Conservation (phyloP, 2,113 vertebrate species). For the Alces alces region DNA sequence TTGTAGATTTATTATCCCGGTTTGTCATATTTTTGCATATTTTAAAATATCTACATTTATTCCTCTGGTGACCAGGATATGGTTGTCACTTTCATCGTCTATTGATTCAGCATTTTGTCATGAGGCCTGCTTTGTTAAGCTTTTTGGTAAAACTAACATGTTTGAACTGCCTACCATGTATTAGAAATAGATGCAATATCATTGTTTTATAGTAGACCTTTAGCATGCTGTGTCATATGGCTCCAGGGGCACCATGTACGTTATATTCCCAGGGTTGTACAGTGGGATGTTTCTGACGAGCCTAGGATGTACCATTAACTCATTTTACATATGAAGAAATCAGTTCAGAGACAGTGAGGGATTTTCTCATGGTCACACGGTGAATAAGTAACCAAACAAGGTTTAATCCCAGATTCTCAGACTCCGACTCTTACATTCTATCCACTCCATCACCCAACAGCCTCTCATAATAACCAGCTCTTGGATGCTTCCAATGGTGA, state of each 20-base stretch:
- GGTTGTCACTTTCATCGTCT: background rate
- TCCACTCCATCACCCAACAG: background rate
- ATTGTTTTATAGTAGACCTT: background rate
- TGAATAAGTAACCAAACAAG: background rate
- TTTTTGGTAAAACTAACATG: background rate
- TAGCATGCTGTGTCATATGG: background rate
- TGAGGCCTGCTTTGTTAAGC: background rate
- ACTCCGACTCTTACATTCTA: background rate
- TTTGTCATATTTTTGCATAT: background rate
- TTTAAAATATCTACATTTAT: conserved; percentile 1
- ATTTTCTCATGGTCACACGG: background rate
- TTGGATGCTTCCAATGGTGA: background rate
- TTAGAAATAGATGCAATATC: background rate
- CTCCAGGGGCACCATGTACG: background rate
- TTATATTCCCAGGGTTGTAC: background rate
- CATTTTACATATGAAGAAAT: background rate
- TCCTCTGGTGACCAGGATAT: background rate
- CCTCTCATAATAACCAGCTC: background rate
- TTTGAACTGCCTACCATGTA: background rate
- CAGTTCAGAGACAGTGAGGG: background rate
- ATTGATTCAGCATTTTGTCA: background rate
- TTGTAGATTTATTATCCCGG: background rate
- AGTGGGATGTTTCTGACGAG: background rate
- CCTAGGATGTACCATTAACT: background rate
- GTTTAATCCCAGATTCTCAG: background rate